Evolutionary conservation across 2,797 vertebrate genomes (phyloP), one percentile per base, ranked within the genome.

Genomic region (Chelonia mydas): DNA sequence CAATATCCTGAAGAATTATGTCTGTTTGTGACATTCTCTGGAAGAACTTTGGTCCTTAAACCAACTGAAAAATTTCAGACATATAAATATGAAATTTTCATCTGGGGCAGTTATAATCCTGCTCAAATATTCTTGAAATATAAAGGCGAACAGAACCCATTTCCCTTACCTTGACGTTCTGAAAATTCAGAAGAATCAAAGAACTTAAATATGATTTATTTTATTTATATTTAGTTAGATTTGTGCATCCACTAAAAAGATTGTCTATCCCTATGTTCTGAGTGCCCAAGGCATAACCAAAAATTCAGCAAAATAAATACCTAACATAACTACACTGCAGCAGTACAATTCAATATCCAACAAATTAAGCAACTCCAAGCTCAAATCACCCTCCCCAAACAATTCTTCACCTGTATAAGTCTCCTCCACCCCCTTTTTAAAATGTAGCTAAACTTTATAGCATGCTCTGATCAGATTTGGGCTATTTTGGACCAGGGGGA

Each of bases 141-240:
- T 85, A 91, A 95, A 74, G 45, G 82, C 49, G 94, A 92, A 81
- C 41, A 16, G 0, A 25, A 4, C 19, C 79, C 1, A 47, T 92
- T 95, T 96, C 92, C 87, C 68, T 94, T 89, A 92, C 97, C 94
- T 83, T 17, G 55, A 57, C 47, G 92, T 72, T 91, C 11, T 94
- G 83, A 25, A 89, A 81, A 91, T 95, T 96, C 78, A 95, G 65
- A 90, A 93, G 45, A 55, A 93, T 94, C 87, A 92, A 92, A 61
- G 89, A 79, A 84, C 84, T 88, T 86, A 88, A 95, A 13, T 90
- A 85, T 37, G 85, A 65, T 96, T 86, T 97, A 88, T 53, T 9
- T 96, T 83, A 92, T 94, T 87, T 90, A 76, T 93, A 7, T 57
- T 90, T 84, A 1, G 1, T 83, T 94, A 92, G 87, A 90, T 94